Conservation (phyloP, 2,888 invertebrate species). For the Polymixis flavicincta region DNA sequence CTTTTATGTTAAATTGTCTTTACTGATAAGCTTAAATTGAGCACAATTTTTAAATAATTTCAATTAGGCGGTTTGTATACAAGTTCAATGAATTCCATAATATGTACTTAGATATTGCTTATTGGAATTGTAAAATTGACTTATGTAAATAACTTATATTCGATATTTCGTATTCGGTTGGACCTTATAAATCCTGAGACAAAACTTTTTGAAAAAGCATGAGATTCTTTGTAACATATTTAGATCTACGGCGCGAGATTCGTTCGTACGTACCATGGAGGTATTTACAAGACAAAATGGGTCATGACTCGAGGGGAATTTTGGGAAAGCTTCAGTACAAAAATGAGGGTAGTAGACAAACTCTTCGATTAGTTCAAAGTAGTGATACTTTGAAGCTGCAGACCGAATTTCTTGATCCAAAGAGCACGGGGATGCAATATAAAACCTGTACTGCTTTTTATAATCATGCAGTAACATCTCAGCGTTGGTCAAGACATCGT, state of each 20-base stretch:
- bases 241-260: constrained; percentile 82
- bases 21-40: constrained; percentile 54
- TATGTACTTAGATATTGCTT: constrained; percentile 41
- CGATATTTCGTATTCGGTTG: constrained; percentile 66
- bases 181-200: constrained; percentile 84
- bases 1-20: constrained; percentile 15
- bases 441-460: constrained; percentile 92
- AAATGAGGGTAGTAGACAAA: constrained; percentile 94
- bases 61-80: constrained; percentile 53
- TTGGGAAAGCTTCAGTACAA: constrained; percentile 93
- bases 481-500: constrained; percentile 90
- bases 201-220: constrained; percentile 86
- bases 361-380: constrained; percentile 87
- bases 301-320: constrained; percentile 82
- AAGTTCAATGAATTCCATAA: constrained; percentile 16
- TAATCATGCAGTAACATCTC: constrained; percentile 89
- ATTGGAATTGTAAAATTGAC: constrained; percentile 36
- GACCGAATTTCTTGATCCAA: constrained; percentile 90
- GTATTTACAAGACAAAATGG: constrained; percentile 77
- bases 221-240: constrained; percentile 83
- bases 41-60: constrained; percentile 48
- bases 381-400: constrained; percentile 81
- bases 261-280: constrained; percentile 70
- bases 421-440: constrained; percentile 93
- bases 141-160: constrained; percentile 42